phyloP scores from a whole-genome alignment of 2,888 invertebrate species.

The Athalia rosae region DNA sequence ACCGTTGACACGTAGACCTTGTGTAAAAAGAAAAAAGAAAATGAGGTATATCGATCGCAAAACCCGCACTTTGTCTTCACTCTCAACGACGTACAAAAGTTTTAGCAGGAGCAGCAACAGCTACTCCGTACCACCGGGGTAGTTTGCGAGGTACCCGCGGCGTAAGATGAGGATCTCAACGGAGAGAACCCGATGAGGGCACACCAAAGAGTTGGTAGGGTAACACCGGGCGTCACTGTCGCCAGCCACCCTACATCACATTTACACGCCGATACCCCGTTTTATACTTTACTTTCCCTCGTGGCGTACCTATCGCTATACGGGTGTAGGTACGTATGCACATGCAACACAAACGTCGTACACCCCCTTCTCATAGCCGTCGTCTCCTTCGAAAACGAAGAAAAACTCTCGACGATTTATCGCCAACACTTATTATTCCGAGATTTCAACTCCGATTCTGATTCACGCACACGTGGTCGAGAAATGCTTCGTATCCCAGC shows the following conservation, averaged over 20 bases:
- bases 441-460: neutral
- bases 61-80: conserved; percentile 5
- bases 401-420: neutral
- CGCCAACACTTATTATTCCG: neutral
- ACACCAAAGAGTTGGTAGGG: too few species aligned
- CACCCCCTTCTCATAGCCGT: neutral
- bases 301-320: neutral
- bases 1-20: conserved; percentile 39
- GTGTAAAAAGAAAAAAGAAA: conserved; percentile 17
- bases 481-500: too few species aligned
- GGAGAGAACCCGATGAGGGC: too few species aligned
- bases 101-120: neutral
- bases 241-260: neutral
- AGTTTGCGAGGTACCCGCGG: too few species aligned
- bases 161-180: too few species aligned
- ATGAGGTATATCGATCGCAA: conserved; percentile 23
- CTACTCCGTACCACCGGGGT: too few species aligned
- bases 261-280: neutral
- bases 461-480: neutral
- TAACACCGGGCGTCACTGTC: conserved; percentile 14
- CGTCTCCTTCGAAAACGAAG: neutral
- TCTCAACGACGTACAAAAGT: too few species aligned
- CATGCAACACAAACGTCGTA: neutral
- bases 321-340: neutral
- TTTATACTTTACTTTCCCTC: neutral